Evolutionary conservation across 2,797 vertebrate species (phyloP).

Genomic region (Lates japonicus): DNA sequence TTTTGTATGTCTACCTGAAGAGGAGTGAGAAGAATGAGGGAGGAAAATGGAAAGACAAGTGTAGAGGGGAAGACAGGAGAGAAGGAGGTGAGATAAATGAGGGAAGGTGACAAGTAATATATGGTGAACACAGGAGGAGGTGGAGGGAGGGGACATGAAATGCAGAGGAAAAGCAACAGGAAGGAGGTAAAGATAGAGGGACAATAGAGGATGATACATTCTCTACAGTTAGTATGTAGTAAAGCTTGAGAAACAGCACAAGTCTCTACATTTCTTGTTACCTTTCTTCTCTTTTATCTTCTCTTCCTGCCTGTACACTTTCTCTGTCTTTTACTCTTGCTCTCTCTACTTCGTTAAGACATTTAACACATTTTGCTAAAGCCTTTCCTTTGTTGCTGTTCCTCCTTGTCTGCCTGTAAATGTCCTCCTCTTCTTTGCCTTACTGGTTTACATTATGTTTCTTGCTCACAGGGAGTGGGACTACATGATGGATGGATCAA

Average conservation of each 20-base stretch:
- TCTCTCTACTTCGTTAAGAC: not conserved
- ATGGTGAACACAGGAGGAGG: not conserved
- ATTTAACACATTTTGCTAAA: not conserved
- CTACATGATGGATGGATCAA: no score
- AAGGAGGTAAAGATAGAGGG: not conserved
- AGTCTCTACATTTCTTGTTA: not conserved
- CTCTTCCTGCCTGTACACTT: not conserved
- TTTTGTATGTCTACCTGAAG: slow-evolving; percentile 14
- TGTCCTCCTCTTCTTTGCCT: not conserved
- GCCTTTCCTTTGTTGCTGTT: not conserved
- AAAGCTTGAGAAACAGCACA: not conserved
- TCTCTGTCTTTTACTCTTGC: not conserved
- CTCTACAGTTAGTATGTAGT: not conserved
- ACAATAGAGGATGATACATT: not conserved
- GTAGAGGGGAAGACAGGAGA: not conserved
- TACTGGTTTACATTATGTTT: not conserved
- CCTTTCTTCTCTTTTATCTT: not conserved
- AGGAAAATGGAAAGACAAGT: slow-evolving; percentile 3
- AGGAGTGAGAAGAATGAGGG: not conserved
- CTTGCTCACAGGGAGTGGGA: not conserved
- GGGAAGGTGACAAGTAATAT: slow-evolving; percentile 2
- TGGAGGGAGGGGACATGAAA: slow-evolving; percentile 3
- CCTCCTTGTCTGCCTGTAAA: not conserved
- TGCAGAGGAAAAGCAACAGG: not conserved
- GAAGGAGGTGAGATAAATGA: slow-evolving; percentile 9